A percentile compares a stretch with the other conserved stretches of the same genome.
These are phyloP conservation scores for Rhea americana DNA, from an alignment of 2,113 vertebrate genomes.

Conservation along the genomic window DNA sequence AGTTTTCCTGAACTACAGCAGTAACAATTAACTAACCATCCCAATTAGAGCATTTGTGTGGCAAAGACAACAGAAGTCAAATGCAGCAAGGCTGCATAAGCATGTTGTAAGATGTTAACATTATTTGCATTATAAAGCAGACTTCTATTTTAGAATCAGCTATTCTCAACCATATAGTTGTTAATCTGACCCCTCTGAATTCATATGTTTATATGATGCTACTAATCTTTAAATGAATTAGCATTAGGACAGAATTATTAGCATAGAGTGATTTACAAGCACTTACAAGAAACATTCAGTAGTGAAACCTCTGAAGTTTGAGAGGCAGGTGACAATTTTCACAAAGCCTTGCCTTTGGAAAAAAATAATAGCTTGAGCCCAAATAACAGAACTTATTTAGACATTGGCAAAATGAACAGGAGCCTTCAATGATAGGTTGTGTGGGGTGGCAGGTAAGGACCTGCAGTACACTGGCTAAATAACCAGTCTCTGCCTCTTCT, in stretches of 20 bases:
- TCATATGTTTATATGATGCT: neutral
- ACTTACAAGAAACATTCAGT: neutral
- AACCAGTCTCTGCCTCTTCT: conserved; percentile 43
- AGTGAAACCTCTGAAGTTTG: neutral
- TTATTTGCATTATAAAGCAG: neutral
- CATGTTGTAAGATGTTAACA: neutral
- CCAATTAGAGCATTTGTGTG: neutral
- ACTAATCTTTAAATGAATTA: neutral
- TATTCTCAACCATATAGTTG: neutral
- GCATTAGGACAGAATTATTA: no score
- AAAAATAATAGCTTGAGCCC: neutral
- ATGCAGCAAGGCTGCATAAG: neutral
- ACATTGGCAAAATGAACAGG: neutral
- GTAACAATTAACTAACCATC: neutral
- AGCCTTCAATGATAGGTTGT: neutral
- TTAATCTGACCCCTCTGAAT: fast-evolving
- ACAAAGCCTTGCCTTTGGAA: neutral
- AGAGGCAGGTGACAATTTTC: neutral
- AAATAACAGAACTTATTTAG: neutral
- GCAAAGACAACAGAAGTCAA: neutral
- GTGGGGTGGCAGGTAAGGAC: conserved; percentile 49
- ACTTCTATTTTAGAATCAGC: neutral
- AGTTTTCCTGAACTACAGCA: neutral
- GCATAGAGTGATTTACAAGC: neutral
- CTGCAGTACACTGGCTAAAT: neutral